Evolutionary conservation across 2,888 invertebrate species (phyloP), one percentile per base, ranked within the genome.

Genomic region (Drosophila mercatorum): DNA sequence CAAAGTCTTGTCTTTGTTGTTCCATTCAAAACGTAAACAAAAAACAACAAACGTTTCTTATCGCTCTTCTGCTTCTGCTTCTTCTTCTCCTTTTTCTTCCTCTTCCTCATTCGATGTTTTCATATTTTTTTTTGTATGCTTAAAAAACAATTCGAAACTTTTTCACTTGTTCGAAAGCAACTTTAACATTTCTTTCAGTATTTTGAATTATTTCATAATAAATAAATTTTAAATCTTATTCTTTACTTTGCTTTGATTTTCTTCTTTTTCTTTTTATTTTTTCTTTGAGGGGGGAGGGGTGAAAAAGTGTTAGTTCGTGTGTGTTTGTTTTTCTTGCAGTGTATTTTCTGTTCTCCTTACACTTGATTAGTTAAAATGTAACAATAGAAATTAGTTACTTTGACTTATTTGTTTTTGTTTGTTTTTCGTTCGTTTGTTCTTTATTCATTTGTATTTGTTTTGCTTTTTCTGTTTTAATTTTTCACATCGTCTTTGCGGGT

Each of bases 401-500:
- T 53, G 26, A 26, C 5, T 53, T 38, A 34, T 34, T 31, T 22
- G 7, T 8, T 17, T 43, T 43, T 22, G 7, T 34, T 31, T 22
- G 7, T 8, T 17, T 43, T 43, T 22, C 22, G 22, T 22, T 22
- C 22, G 41, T 46, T 26, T 52, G 12, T 61, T 72, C 49, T 63
- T 72, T 70, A 70, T 62, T 80, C 59, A 70, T 76, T 60, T 75
- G 80, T 72, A 62, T 64, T 72, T 68, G 75, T 72, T 66, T 74
- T 63, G 70, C 79, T 72, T 80, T 88, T 80, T 85, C 86, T 85
- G 83, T 78, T 78, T 91, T 92, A 93, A 92, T 93, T 93, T 92
- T 93, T 93, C 90, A 93, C 92, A 90, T 93, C 93, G 92, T 93
- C 93, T 93, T 93, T 93, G 92, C 93, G 93, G 92, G 93, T 92